Conservation (phyloP, 2,888 invertebrate genomes). For the Calameuta idolon region DNA sequence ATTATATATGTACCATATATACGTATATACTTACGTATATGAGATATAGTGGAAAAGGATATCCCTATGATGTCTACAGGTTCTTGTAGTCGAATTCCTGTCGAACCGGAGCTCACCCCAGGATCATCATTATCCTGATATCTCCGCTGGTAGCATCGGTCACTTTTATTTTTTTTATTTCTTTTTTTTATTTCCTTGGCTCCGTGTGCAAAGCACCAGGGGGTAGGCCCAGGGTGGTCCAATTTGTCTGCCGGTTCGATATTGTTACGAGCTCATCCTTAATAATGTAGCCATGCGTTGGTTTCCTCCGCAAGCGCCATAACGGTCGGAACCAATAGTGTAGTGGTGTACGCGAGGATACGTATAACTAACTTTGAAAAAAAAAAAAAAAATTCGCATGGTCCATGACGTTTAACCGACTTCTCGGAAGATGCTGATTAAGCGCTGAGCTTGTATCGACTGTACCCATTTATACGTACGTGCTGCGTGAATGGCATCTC, state of each 20-base stretch:
- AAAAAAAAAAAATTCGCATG: not conserved
- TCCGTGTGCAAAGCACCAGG: conserved; percentile 48
- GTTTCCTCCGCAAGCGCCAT: not conserved
- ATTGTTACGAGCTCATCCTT: conserved; percentile 65
- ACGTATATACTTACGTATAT: not conserved
- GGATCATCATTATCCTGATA: conserved; percentile 45
- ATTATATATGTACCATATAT: not conserved
- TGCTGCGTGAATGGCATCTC: not conserved
- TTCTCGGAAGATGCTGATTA: not conserved
- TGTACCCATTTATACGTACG: not conserved
- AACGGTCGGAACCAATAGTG: not conserved
- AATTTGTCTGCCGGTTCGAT: conserved; percentile 65
- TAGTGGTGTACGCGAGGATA: not conserved
- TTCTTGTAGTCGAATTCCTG: conserved; percentile 8
- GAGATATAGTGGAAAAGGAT: not conserved
- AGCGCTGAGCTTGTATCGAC: not conserved
- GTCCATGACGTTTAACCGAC: not conserved
- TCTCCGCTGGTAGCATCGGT: conserved; percentile 46
- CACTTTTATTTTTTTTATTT: conserved; percentile 39
- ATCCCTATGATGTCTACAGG: not conserved
- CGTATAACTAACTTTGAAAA: not conserved
- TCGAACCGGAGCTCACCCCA: conserved; percentile 16
- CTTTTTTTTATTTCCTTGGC: conserved; percentile 43
- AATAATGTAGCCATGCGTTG: conserved; percentile 45
- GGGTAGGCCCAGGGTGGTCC: conserved; percentile 64